Percentiles rank a stretch among this genome's conserved stretches.
Evolutionary conservation across 2,888 invertebrate species (phyloP).

Genomic region (Aethes cnicana): DNA sequence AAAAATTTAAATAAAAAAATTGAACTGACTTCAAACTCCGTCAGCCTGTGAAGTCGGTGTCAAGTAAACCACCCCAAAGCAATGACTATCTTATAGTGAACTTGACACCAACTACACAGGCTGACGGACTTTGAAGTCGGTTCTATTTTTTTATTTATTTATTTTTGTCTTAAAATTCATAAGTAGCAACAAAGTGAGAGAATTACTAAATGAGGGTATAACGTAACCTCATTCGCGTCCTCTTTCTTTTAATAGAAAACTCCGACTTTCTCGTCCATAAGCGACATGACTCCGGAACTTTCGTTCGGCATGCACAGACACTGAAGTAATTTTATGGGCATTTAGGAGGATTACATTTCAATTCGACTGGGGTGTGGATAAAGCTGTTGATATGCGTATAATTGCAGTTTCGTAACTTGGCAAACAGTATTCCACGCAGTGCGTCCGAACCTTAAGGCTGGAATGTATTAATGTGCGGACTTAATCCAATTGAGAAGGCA

Average conservation of each 20-base stretch:
- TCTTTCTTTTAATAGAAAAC: constrained; percentile 28
- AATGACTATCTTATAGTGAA: too few relatives aligned
- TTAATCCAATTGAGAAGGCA: constrained; percentile 25
- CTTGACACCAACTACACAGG: too few relatives aligned
- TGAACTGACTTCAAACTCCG: too few relatives aligned
- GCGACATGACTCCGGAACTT: constrained; percentile 15
- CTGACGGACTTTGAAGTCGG: too few relatives aligned
- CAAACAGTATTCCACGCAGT: background rate
- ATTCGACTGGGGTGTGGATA: constrained; percentile 16
- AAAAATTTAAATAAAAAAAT: too few relatives aligned
- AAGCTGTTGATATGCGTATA: constrained; percentile 21
- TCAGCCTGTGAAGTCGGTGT: too few relatives aligned
- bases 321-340: constrained; percentile 20
- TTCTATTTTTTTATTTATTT: too few relatives aligned
- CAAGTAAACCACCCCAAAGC: too few relatives aligned
- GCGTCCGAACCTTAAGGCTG: background rate
- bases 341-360: constrained; percentile 18
- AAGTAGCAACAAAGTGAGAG: constrained; percentile 15
- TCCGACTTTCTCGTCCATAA: constrained; percentile 14
- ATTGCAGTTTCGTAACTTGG: constrained; percentile 7
- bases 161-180: constrained; percentile 27
- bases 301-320: constrained; percentile 1
- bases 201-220: constrained; percentile 25
- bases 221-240: constrained; percentile 26
- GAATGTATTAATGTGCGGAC: too few relatives aligned